phyloP scores from a whole-genome alignment of 1,140 invertebrate genomes.

The Propsilocerus akamusi region DNA sequence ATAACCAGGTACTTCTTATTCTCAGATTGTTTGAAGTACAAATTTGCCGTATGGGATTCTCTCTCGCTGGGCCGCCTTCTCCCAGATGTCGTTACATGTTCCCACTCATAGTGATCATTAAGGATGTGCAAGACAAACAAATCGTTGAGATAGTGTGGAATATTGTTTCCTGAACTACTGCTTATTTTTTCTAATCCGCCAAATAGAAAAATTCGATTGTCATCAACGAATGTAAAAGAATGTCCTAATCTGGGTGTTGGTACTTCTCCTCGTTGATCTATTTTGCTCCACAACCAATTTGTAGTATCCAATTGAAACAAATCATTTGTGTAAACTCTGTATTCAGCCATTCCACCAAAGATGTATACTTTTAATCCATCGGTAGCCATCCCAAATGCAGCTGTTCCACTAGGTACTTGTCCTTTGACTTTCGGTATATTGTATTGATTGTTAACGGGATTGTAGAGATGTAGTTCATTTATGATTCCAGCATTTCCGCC shows the following conservation, averaged over 20 bases:
- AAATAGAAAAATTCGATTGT: slow-evolving; percentile 54
- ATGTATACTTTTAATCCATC: no score
- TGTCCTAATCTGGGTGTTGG: not conserved
- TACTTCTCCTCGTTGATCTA: no score
- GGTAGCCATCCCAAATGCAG: no score
- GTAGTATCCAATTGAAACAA: no score
- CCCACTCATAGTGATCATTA: slow-evolving; percentile 57
- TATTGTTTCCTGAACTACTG: slow-evolving; percentile 88
- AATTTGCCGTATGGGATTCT: slow-evolving; percentile 85
- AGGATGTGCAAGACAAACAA: slow-evolving; percentile 70
- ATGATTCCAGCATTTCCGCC: no score
- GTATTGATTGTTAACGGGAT: no score
- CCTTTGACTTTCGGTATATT: no score
- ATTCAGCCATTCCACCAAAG: no score
- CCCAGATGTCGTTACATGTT: slow-evolving; percentile 63
- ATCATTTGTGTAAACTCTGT: no score
- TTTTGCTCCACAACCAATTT: no score
- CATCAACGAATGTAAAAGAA: not conserved
- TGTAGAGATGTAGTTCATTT: no score
- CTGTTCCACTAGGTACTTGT: no score
- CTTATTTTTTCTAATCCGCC: slow-evolving; percentile 69
- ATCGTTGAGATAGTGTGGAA: slow-evolving; percentile 76
- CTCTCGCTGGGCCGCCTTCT: slow-evolving; percentile 65
- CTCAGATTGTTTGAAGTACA: slow-evolving; percentile 59
- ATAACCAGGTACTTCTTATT: slow-evolving; percentile 69